phyloP scores from a whole-genome alignment of 2,113 vertebrate species.

The Limnothrissa miodon region DNA sequence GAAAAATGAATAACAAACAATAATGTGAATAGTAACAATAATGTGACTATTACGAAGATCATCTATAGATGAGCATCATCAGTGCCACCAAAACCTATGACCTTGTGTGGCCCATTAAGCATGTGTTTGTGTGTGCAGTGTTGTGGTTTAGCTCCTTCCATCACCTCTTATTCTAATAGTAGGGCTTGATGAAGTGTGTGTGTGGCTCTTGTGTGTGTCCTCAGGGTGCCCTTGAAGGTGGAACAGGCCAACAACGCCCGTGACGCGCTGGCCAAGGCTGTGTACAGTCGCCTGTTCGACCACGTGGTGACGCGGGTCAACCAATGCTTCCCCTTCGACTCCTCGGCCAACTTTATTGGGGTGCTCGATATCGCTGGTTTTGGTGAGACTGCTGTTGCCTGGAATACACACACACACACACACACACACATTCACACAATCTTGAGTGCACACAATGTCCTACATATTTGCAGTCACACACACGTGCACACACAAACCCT shows the following conservation, averaged over 20 bases:
- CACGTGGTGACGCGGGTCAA: constrained; percentile 96
- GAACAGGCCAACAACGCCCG: constrained; percentile 96
- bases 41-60: too few relatives aligned
- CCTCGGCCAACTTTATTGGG: constrained; percentile 91
- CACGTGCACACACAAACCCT: too few relatives aligned
- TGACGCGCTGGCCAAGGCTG: constrained; percentile 92
- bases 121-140: too few relatives aligned
- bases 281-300: constrained; percentile 96
- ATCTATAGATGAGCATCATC: too few relatives aligned
- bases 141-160: background rate
- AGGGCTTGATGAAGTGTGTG: background rate
- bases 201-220: background rate
- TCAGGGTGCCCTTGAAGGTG: constrained; percentile 93
- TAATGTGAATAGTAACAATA: too few relatives aligned
- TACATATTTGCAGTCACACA: background rate
- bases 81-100: too few relatives aligned
- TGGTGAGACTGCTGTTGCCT: constrained; percentile 65
- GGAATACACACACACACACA: background rate
- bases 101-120: too few relatives aligned
- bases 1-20: too few relatives aligned
- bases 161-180: background rate
- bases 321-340: constrained; percentile 94
- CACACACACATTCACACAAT: background rate
- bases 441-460: background rate
- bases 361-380: constrained; percentile 98